Evolutionary conservation across 1,140 invertebrate genomes (phyloP), one percentile per base, ranked within the genome.

Genomic region (Bathynomus jamesi): DNA sequence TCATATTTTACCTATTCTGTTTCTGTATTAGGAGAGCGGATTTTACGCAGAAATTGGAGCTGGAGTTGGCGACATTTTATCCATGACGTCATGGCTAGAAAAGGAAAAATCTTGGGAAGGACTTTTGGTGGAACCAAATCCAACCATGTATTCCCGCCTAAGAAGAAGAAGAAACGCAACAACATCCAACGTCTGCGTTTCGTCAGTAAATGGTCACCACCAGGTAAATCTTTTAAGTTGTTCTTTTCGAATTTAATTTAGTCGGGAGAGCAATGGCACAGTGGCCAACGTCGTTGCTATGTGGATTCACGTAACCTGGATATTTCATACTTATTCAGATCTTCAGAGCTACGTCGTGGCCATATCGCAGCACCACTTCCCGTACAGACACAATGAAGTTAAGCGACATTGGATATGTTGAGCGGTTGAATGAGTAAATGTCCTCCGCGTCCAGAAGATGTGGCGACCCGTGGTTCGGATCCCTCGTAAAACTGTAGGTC

Each of bases 31-130:
- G 69, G 61, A 46, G 28, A 70, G 65, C 32, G 61, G 61, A 13
- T 64, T 62, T 0, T 70, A 64, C 32, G 0, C 65, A n/a, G 69
- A 70, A 46, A 64, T 70, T 24, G 69, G 69, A 11, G 61, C 61
- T 32, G 69, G 69, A 0, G 28, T 32, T 60, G 69, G 69, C 28
- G 69, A 64, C 61, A 30, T 70, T 30, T 30, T 65, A 21, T 70
- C 69, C 10, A 28, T 64, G n/a, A 29, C 69, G 61, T 21, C 28
- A 8, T 30, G 1, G 1, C 69, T 70, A 17, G 69, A 70, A 30
- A 21, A 40, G 29, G 0, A 27, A n/a, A 27, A 30, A 30, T 28
- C 31, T 5, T 70, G 69, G 69, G 17, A 13, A 8, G 69, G 69
- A 0, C 29, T 70, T 28, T 24, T 70, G 8, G 25, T 70, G 2